These are phyloP conservation scores for Pseudomyrmex cubaensis DNA, from an alignment of 1,140 invertebrate species.

Conservation along the genomic window DNA sequence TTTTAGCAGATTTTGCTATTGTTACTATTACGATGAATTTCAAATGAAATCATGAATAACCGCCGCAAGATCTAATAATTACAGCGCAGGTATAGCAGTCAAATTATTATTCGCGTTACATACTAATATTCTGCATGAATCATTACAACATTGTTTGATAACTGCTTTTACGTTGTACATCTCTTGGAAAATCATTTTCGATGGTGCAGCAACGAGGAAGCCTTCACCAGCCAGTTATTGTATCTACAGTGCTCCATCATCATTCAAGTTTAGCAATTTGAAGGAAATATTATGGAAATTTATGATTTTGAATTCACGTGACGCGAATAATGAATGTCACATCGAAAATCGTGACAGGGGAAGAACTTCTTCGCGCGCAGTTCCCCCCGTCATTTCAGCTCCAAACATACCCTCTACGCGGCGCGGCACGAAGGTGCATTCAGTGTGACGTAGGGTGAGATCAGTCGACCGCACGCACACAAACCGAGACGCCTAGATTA, in stretches of 20 bases:
- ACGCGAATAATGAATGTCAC: neutral
- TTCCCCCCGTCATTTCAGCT: neutral
- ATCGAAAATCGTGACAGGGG: neutral
- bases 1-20: conserved; percentile 61
- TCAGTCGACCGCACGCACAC: conserved; percentile 22
- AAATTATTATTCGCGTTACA: conserved; percentile 61
- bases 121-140: conserved; percentile 61
- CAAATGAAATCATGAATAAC: conserved; percentile 62
- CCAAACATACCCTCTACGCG: neutral
- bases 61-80: conserved; percentile 62
- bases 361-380: neutral
- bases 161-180: conserved; percentile 47
- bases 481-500: conserved; percentile 70
- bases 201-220: neutral
- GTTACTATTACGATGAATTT: conserved; percentile 61
- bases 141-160: conserved; percentile 54
- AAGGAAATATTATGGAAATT: neutral
- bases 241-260: neutral
- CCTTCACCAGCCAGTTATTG: conserved; percentile 16
- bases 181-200: conserved; percentile 50
- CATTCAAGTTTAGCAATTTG: conserved; percentile 4
- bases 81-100: conserved; percentile 48
- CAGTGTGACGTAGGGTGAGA: conserved; percentile 45
- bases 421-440: conserved; percentile 34
- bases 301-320: neutral